Conservation (phyloP, 2,888 invertebrate genomes). For the Apamea epomidion region DNA sequence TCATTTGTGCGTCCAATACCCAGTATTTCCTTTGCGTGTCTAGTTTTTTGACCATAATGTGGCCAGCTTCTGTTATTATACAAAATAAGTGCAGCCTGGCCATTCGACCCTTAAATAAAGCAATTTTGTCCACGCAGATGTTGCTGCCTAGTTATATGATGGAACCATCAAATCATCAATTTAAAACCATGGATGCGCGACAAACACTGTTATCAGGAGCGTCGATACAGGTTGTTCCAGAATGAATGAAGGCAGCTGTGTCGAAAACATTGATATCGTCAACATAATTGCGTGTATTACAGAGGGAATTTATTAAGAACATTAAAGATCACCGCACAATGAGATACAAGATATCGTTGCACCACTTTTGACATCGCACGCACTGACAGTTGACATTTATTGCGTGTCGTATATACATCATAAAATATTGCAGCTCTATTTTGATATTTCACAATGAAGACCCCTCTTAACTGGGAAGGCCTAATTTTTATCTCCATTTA, state of each 20-base stretch:
- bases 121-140: slow-evolving; percentile 8
- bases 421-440: slow-evolving; percentile 17
- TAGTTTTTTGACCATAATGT: neutral
- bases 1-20: slow-evolving; percentile 7
- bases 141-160: slow-evolving; percentile 22
- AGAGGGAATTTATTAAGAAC: slow-evolving; percentile 40
- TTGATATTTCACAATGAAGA: slow-evolving; percentile 28
- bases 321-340: slow-evolving; percentile 54
- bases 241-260: slow-evolving; percentile 44
- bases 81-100: slow-evolving; percentile 19
- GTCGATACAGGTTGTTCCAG: slow-evolving; percentile 7
- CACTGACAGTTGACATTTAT: slow-evolving; percentile 51
- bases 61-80: neutral
- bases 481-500: neutral
- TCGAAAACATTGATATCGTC: slow-evolving; percentile 34
- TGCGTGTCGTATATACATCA: slow-evolving; percentile 38
- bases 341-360: slow-evolving; percentile 48
- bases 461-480: neutral
- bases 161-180: slow-evolving; percentile 8
- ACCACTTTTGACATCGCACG: slow-evolving; percentile 28
- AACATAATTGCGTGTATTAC: slow-evolving; percentile 39
- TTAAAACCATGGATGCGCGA: neutral
- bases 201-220: neutral
- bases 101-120: slow-evolving; percentile 13
- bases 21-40: slow-evolving; percentile 29